Evolutionary conservation across 2,888 invertebrate species (phyloP).

Genomic region (Clanis bilineata): DNA sequence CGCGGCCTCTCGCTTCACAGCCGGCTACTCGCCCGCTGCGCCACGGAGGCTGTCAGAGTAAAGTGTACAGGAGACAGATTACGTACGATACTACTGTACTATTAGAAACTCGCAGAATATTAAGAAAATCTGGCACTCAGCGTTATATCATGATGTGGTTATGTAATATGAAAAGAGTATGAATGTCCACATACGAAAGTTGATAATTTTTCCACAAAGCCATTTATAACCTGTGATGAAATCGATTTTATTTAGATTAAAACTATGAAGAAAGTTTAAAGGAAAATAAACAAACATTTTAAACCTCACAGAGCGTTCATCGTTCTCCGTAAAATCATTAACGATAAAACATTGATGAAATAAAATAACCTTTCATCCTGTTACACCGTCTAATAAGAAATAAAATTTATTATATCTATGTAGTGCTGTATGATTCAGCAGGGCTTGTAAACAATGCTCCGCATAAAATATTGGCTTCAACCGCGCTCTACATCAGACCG

Average conservation of each 20-base stretch:
- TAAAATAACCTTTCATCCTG: constrained; percentile 1
- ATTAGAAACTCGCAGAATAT: too few relatives aligned
- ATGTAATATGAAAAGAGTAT: too few relatives aligned
- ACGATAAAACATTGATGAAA: constrained; percentile 1
- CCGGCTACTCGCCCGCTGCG: too few relatives aligned
- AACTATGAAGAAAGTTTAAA: not conserved
- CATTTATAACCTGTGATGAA: too few relatives aligned
- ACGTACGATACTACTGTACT: too few relatives aligned
- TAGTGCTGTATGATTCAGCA: constrained; percentile 48
- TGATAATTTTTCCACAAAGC: too few relatives aligned
- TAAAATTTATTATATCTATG: constrained; percentile 38
- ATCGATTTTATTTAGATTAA: not conserved
- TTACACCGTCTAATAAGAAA: constrained; percentile 17
- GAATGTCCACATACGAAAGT: too few relatives aligned
- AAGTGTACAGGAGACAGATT: too few relatives aligned
- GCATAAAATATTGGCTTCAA: constrained; percentile 59
- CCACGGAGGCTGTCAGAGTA: too few relatives aligned
- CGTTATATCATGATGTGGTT: too few relatives aligned
- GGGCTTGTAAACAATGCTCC: constrained; percentile 56
- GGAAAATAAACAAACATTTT: not conserved
- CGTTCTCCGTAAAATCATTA: not conserved
- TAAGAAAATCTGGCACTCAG: too few relatives aligned
- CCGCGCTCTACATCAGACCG: constrained; percentile 47
- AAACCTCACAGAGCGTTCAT: not conserved
- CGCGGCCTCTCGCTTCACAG: too few relatives aligned